A percentile compares a stretch with the other conserved stretches of the same genome.
Conservation (phyloP, 2,888 invertebrate genomes). For the Yponomeuta malinellus region DNA sequence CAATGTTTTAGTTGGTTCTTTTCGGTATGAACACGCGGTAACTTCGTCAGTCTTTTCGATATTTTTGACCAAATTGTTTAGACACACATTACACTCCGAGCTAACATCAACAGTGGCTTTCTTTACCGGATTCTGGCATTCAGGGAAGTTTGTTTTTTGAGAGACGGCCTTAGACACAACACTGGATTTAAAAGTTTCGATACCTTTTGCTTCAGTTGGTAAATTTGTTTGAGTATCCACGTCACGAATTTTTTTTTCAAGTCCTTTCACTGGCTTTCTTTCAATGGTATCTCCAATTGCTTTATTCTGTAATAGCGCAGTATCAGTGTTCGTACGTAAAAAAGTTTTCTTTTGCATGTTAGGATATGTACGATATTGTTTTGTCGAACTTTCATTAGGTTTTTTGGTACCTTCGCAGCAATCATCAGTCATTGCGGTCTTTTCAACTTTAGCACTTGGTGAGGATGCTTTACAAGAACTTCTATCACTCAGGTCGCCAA, state of each 20-base stretch:
- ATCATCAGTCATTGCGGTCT: neutral
- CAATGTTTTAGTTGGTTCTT: too few species aligned
- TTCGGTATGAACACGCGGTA: too few species aligned
- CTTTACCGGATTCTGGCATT: neutral
- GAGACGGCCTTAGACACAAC: neutral
- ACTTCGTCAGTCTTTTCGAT: too few species aligned
- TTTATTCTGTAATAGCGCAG: slow-evolving; percentile 4
- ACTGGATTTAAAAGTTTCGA: neutral
- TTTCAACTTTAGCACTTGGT: neutral
- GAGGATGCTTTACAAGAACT: neutral
- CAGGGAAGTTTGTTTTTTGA: neutral
- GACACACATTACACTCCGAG: too few species aligned
- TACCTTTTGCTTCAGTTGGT: neutral
- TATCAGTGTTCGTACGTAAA: slow-evolving; percentile 15
- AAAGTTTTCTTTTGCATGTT: slow-evolving; percentile 9
- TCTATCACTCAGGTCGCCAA: neutral
- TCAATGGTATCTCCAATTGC: neutral
- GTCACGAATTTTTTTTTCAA: neutral
- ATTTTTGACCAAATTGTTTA: too few species aligned
- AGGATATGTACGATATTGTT: slow-evolving; percentile 9
- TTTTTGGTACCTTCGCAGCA: neutral
- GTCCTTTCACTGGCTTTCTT: slow-evolving; percentile 42
- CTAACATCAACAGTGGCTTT: too few species aligned
- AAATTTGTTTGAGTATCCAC: neutral
- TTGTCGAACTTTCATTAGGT: neutral